Base-by-base conservation (phyloP, 30 jellyfish, hydroid and myxozoan species). In the Catostylus mosaicus region DNA sequence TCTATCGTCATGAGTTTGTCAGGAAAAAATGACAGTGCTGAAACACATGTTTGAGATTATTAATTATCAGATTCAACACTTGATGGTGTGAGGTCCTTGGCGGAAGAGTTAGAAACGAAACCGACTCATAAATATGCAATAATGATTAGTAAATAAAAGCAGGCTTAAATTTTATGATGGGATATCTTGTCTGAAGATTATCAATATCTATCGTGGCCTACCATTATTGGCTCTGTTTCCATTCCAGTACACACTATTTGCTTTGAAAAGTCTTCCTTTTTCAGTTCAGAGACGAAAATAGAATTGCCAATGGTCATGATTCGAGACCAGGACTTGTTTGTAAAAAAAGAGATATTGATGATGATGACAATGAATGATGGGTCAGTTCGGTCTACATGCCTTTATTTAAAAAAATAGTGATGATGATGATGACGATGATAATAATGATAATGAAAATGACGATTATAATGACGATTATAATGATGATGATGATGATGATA, bases 51-150 rank as follows among this genome's bases (percentile, higher is more conserved):
- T 46, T 11, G 70, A 43, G 84, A 30, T 48, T 6, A 47, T 8
- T 33, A 77, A 77, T 62, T 77, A 70, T 27, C 18, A 45, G 27
- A 2, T 27, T 77, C 78, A 35, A 40, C 77, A 45, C 77, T 38
- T 59, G 77, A 54, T 38, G 46, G 88, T 77, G 88, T 77, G 88
- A 77, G 88, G 88, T 77, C 88, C 69, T 51, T 33, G 57, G 57
- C 88, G 88, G 88, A 77, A 77, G 45, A 30, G 8, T 22, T 33
- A 24, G 24, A 77, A 59, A 77, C 34, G 48, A 77, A 37, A 54
- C 88, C 88, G 88, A 61, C 88, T 43, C 29, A 77, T 77, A 77
- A 77, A 57, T 38, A 77, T 77, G 77, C 31, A 77, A 77, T 77
- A 77, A 77, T 37, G 43, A 60, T 61, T 47, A 59, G 52, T 19